Base-by-base conservation (phyloP, 2,888 invertebrate genomes). In the Argyresthia goedartella region DNA sequence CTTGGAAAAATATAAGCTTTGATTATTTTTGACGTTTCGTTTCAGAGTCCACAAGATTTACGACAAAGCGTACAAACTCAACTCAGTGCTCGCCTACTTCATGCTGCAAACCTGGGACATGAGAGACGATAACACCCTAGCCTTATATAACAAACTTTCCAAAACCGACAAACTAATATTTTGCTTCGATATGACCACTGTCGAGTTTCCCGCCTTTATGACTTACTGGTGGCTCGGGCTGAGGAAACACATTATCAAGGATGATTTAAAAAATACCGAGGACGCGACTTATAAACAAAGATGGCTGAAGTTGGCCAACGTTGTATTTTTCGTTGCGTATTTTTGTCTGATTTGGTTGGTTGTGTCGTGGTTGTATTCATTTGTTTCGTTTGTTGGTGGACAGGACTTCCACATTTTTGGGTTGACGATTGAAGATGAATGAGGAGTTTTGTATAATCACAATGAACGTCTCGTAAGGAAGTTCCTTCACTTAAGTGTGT, bases 41-140 rank as follows among this genome's bases (percentile, higher is more conserved):
- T 25, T 25, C 11, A 49, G 51, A 51, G 35, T 51, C 47, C 6
- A 50, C 39, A n/a, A 53, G 43, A n/a, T 53, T 9, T 53, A 53
- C 39, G 13, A 35, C 9, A 51, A 51, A 39, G 48, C 47, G 25
- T 43, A 49, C 11, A 51, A 53, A 48, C 35, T 51, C 25, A 53
- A 43, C 43, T 36, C 41, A 8, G 34, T 51, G 2, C 44, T 51
- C 0, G 15, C 36, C 8, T 51, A 51, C 33, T 53, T 53, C 51
- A n/a, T 35, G 4, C 39, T 51, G 1, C 33, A 51, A 7, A 35
- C 48, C 14, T 51, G 48, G 48, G 39, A 13, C 4, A 51, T 48
- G n/a, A 33, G 48, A 13, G 51, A 53, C 16, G 45, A 47, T 4
- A 53, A 53, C 36, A 51, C 48, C 11, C 7, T 51, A 13, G 8